These are phyloP conservation scores for Zoanthus sociatus DNA, from an alignment of 92 coral and sea anemone genomes.

Conservation along the genomic window DNA sequence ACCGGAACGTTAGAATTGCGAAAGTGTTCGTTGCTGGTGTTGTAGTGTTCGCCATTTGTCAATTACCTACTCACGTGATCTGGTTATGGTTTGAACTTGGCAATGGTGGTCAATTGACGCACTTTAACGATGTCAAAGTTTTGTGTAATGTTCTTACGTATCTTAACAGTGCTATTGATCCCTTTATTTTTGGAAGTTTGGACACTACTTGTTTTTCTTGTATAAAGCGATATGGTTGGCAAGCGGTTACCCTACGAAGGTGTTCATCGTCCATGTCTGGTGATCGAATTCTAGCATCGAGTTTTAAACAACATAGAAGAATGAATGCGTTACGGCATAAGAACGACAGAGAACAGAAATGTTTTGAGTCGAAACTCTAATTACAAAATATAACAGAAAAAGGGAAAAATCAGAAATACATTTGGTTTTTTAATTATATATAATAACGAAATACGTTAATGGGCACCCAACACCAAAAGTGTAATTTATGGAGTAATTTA, in stretches of 20 bases:
- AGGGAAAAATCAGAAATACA: too few relatives aligned
- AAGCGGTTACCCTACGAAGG: not conserved
- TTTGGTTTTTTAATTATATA: too few relatives aligned
- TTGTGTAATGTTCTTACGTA: slow-evolving; percentile 70
- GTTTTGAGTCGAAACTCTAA: slow-evolving; percentile 6
- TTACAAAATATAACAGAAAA: not conserved
- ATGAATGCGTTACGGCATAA: not conserved
- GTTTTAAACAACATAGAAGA: not conserved
- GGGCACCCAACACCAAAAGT: too few relatives aligned
- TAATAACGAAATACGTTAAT: too few relatives aligned
- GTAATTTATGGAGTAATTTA: too few relatives aligned
- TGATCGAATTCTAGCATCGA: not conserved
- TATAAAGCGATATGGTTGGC: not conserved
- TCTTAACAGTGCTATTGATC: slow-evolving; percentile 80
- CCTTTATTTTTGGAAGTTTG: slow-evolving; percentile 80
- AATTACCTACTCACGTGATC: slow-evolving; percentile 75
- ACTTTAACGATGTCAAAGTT: slow-evolving; percentile 51
- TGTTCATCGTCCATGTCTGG: not conserved
- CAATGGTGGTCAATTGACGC: slow-evolving; percentile 54
- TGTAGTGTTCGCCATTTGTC: slow-evolving; percentile 73
- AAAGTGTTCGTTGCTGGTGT: slow-evolving; percentile 78
- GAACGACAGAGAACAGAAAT: not conserved
- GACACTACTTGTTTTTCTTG: slow-evolving; percentile 12
- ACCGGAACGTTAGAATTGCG: slow-evolving; percentile 61
- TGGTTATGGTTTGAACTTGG: slow-evolving; percentile 87